phyloP scores from a whole-genome alignment of 1,140 invertebrate species.

The Venturia canescens region DNA sequence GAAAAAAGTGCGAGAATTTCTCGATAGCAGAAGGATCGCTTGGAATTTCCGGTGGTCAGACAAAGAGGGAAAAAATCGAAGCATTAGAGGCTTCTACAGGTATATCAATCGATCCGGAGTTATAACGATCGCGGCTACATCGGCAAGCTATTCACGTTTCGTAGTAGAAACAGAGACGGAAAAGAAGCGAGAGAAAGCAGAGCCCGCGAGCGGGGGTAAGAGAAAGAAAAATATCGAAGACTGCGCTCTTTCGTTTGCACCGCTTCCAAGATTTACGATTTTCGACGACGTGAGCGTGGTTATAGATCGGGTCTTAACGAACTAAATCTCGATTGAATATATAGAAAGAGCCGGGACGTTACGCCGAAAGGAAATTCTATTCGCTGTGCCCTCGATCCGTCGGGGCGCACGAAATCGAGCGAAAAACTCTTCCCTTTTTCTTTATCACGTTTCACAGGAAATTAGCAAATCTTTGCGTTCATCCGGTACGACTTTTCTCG shows the following conservation, averaged over 20 bases:
- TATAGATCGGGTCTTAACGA: conserved; percentile 46
- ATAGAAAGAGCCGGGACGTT: not conserved
- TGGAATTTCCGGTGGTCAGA: conserved; percentile 27
- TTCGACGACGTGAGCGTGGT: conserved; percentile 45
- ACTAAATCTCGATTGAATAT: conserved; percentile 20
- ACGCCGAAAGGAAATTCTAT: conserved; percentile 25
- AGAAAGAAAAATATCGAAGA: not conserved
- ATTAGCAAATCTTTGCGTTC: conserved; percentile 68
- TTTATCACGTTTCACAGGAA: conserved; percentile 54
- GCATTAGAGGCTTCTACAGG: not conserved
- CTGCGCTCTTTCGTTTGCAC: conserved; percentile 18
- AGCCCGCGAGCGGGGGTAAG: not conserved
- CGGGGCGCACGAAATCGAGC: not conserved
- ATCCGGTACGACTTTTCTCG: not conserved
- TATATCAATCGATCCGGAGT: not conserved
- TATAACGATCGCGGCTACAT: conserved; percentile 32
- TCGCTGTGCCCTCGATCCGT: not conserved
- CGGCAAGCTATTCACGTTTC: conserved; percentile 44
- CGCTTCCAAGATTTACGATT: conserved; percentile 44
- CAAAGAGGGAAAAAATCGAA: not conserved
- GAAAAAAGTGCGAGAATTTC: not conserved
- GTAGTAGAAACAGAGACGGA: conserved; percentile 1
- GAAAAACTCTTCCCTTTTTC: not conserved
- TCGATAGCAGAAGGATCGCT: conserved; percentile 10
- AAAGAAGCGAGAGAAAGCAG: not conserved